Base-by-base conservation (phyloP, 2,113 vertebrate species). In the Pseudolaguvia tuberculata region DNA sequence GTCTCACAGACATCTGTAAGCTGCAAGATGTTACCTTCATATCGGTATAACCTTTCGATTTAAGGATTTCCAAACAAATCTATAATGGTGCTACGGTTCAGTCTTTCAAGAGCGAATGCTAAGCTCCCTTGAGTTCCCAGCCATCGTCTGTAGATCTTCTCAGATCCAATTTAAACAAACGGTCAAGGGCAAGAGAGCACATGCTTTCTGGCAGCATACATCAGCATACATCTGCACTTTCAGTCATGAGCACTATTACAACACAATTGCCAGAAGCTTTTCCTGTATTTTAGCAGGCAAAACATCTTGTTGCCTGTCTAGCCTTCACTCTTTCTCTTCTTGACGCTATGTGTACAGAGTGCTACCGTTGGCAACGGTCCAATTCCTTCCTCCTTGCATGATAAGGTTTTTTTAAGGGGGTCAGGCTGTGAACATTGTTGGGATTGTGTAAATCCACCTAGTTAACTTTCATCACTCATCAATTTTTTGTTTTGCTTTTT, bases 231-330 rank as follows among this genome's bases (percentile, higher is more conserved):
- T 85, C 80, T 70, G 80, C 85, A 82, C 78, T 84, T 75, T 69
- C 82, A 73, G 68, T 85, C 80, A 82, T 82, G 82, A 70, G 68
- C 69, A 85, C 82, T 86, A 80, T 79, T 80, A 85, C 83, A 78
- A 85, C 81, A 78, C 87, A 85, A 87, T 87, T 84, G 83, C 80
- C 57, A 79, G 79, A 84, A 84, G 84, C 85, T 86, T 87, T 82
- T 89, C 83, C 80, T 87, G 83, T 86, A 84, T 83, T 88, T 86
- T 85, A 68, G 63, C 77, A 78, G 85, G 80, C 85, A 84, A 70
- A 78, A 83, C 83, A 85, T 68, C 83, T 87, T 83, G 87, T 67
- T 84, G 79, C 77, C 85, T 81, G 84, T 86, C 84, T 87, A 82
- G 72, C 76, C n/a, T 29, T 56, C 55, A 57, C 23, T 23, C 59